Percentiles rank a stretch among this genome's conserved stretches.
Conservation (phyloP, 1,140 invertebrate genomes). For the Bombus turneri region DNA sequence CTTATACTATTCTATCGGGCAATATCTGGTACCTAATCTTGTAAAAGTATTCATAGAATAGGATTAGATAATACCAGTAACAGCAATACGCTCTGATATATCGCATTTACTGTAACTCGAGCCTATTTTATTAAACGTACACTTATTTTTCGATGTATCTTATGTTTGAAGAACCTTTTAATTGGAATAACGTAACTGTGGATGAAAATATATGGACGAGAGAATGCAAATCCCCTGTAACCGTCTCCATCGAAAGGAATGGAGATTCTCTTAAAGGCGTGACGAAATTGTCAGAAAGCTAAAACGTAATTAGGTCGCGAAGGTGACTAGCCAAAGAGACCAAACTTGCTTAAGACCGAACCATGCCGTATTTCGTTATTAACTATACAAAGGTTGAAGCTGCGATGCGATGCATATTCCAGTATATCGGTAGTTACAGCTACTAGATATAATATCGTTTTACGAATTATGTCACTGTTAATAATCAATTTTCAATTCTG, state of each 20-base stretch:
- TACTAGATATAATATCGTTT: neutral
- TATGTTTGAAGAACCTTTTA: neutral
- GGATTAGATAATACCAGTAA: too few species aligned
- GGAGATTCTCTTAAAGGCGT: neutral
- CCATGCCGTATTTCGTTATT: conserved; percentile 2
- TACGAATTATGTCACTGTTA: neutral
- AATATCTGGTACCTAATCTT: too few species aligned
- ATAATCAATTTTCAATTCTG: too few species aligned
- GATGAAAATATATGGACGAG: neutral
- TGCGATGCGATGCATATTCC: neutral
- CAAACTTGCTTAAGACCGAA: neutral
- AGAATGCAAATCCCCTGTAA: neutral
- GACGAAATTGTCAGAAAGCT: conserved; percentile 19
- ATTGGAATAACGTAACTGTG: neutral
- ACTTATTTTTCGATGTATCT: too few species aligned
- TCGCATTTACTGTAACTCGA: too few species aligned
- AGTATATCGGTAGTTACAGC: neutral
- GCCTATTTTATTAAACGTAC: too few species aligned
- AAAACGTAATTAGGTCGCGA: neutral
- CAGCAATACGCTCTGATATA: neutral
- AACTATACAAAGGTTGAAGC: neutral
- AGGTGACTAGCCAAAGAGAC: conserved; percentile 1
- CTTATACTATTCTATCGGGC: neutral
- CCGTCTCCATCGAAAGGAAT: neutral
- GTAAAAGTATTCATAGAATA: too few species aligned